Evolutionary conservation across 2,113 vertebrate genomes (phyloP), one percentile per base, ranked within the genome.

Genomic region (Eurystomus gularis): DNA sequence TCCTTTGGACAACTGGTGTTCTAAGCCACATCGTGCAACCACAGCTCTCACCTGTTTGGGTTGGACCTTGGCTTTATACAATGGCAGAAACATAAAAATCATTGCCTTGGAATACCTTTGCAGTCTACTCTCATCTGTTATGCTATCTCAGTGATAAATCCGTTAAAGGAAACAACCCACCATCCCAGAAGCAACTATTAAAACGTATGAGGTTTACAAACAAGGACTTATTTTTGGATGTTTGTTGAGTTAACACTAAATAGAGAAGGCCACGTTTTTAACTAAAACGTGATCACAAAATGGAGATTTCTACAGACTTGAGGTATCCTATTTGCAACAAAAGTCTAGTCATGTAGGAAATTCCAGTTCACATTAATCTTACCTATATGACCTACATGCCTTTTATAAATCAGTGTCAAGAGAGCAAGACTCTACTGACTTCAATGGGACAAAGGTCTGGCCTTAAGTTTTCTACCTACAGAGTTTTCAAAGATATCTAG

Each of bases 41-140:
- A 4, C 24, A 64, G 10, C 37, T 69, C 57, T 82, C 33, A 51
- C 29, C 69, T 48, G 11, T 24, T 70, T 5, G 1, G 7, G 16
- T 83, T 1, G 1, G 28, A 16, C 33, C 14, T 82, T 64, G 86
- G 57, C n/a, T 96, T 94, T 96, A 86, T 42, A 33, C 42, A 78
- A 28, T 2, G 12, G 78, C 86, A 95, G 86, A 94, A 97, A 90
- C 62, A 82, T 58, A 75, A 40, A 58, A 91, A 77, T 24, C 2
- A 1, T 80, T 80, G 66, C 79, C 17, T 89, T 37, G 61, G 48
- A 61, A 85, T 6, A 57, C 60, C 82, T 97, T 90, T 89, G 70
- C 33, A 8, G 62, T 71, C 78, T 58, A 73, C 71, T 90, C 29
- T 92, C 76, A 79, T 86, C 83, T 89, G 31, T 91, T 96, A 92